Evolutionary conservation across 1,140 invertebrate genomes (phyloP).

Genomic region (Atta texana): DNA sequence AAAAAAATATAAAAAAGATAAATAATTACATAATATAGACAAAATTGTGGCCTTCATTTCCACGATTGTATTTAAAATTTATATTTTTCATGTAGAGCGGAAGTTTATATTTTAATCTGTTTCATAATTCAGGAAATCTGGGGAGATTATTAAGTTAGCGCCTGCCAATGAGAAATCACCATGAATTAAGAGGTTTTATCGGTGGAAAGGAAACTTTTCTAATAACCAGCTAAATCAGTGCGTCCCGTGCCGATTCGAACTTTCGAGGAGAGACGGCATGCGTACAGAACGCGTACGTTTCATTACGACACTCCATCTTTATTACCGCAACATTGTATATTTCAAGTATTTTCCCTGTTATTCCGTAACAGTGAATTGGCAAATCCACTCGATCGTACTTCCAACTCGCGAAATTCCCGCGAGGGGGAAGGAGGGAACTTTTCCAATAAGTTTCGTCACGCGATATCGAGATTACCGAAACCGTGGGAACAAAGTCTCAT

Average conservation of each 20-base stretch:
- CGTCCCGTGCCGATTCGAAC: slow-evolving; percentile 1
- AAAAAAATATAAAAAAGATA: not conserved
- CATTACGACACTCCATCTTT: slow-evolving; percentile 49
- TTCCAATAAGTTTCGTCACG: slow-evolving; percentile 62
- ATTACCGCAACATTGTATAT: slow-evolving; percentile 58
- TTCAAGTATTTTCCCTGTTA: slow-evolving; percentile 40
- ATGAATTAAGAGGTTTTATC: slow-evolving; percentile 52
- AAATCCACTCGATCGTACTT: slow-evolving; percentile 39
- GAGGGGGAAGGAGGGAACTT: not conserved
- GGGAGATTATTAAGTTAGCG: slow-evolving; percentile 37
- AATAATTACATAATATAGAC: not conserved
- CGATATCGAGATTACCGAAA: slow-evolving; percentile 66
- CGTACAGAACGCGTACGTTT: slow-evolving; percentile 39
- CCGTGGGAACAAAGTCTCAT: slow-evolving; percentile 34
- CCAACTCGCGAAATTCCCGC: slow-evolving; percentile 23
- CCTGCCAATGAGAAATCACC: slow-evolving; percentile 43
- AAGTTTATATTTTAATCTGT: slow-evolving; percentile 35
- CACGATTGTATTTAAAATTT: not conserved
- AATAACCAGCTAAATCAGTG: slow-evolving; percentile 25
- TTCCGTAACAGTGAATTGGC: slow-evolving; percentile 38
- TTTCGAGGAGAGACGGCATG: slow-evolving; percentile 18
- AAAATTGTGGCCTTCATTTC: not conserved
- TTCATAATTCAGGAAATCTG: slow-evolving; percentile 6
- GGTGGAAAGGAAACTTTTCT: slow-evolving; percentile 44
- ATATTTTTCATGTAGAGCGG: not conserved